Base-by-base conservation (phyloP, 2,113 vertebrate genomes). In the Callipepla squamata region DNA sequence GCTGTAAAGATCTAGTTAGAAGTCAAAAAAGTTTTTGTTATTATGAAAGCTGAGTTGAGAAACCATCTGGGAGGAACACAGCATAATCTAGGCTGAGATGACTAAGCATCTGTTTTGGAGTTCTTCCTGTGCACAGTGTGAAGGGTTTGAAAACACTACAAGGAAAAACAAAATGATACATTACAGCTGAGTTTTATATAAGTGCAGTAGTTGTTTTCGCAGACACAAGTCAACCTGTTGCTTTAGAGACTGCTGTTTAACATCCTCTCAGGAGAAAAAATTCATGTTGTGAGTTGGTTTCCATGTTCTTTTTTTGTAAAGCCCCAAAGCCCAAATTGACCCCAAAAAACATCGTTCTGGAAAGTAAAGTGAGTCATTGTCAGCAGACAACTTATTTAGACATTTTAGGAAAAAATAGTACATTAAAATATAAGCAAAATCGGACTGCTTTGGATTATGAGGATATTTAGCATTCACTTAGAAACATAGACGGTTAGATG, bases 31-130 rank as follows among this genome's bases (percentile, higher is more conserved):
- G 28, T 61, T 50, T 87, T 90, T 87, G 40, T 28, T 48, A 40
- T 87, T 76, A 28, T 38, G 58, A 92, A 82, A 94, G 68, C 40
- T 38, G 58, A 92, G 63, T 38, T 89, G 74, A 90, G 66, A 90
- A 81, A 79, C 70, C 48, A 76, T 68, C 83, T 85, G 80, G 51
- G 86, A 89, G 32, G 26, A 89, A 40, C 21, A 79, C 3, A 32
- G 20, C 4, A 11, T 32, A 68, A 51, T 81, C 77, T 84, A 87
- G 67, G n/a, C 26, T 90, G 58, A 50, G 67, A 22, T 92, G 62
- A 66, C 58, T 65, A 89, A 92, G 66, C 74, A 92, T 70, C 69
- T 94, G 48, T 62, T 90, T 69, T 79, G 57, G 62, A 92, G 48
- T 48, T 89, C n/a, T 89, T 92, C 45, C 48, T 89, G 30, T 79